A percentile compares a stretch with the other conserved stretches of the same genome.
Evolutionary conservation across 2,888 invertebrate genomes (phyloP).

Genomic region (Standfussiana lucernea): DNA sequence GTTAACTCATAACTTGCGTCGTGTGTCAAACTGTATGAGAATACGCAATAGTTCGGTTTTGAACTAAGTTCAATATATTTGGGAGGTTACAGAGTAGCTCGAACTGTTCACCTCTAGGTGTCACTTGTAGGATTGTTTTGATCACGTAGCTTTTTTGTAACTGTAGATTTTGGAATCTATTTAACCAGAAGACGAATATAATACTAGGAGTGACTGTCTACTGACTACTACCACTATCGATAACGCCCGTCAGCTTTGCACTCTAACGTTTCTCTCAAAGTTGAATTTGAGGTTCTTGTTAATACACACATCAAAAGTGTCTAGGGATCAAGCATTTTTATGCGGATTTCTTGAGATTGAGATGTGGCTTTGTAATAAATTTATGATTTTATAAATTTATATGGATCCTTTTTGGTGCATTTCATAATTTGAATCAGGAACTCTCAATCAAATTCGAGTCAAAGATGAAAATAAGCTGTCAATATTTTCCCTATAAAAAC

Average conservation of each 20-base stretch:
- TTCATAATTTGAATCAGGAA: too few relatives aligned
- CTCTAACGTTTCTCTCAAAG: background rate
- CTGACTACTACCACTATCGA: background rate
- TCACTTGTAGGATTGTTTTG: background rate
- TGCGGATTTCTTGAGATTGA: too few relatives aligned
- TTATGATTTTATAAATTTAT: too few relatives aligned
- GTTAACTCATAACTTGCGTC: conserved; percentile 64
- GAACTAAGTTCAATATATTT: conserved; percentile 35
- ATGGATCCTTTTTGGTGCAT: too few relatives aligned
- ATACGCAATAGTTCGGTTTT: conserved; percentile 39
- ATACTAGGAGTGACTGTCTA: background rate
- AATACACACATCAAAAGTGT: too few relatives aligned
- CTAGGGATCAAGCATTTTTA: too few relatives aligned
- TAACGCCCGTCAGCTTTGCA: background rate
- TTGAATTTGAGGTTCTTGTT: background rate
- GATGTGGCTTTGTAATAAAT: too few relatives aligned
- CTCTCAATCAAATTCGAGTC: too few relatives aligned
- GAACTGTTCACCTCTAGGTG: conserved; percentile 5
- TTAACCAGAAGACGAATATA: background rate
- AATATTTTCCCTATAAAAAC: too few relatives aligned
- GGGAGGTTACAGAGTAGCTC: conserved; percentile 10
- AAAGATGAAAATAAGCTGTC: too few relatives aligned
- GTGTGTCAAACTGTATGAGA: conserved; percentile 61
- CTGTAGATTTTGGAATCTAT: background rate
- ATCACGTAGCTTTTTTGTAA: background rate